Percentiles rank a stretch among this genome's conserved stretches.
phyloP scores from a whole-genome alignment of 2,797 vertebrate genomes.

The Antrozous pallidus region DNA sequence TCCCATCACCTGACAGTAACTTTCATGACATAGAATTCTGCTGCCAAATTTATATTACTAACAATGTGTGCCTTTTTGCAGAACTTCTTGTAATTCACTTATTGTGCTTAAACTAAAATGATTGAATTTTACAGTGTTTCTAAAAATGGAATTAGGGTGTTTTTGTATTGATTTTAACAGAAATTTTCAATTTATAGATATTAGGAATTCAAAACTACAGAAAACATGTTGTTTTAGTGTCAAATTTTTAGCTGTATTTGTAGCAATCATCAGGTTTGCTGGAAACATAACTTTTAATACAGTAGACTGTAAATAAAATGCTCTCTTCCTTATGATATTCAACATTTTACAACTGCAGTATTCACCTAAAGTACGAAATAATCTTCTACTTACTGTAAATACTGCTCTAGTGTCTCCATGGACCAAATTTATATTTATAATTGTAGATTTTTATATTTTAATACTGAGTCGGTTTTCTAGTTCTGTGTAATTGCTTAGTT shows the following conservation, averaged over 20 bases:
- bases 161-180: constrained; percentile 83
- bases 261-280: constrained; percentile 85
- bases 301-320: constrained; percentile 89
- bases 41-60: constrained; percentile 82
- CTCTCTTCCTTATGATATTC: constrained; percentile 78
- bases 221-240: constrained; percentile 82
- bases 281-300: constrained; percentile 85
- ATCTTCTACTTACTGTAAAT: constrained; percentile 94
- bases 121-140: constrained; percentile 84
- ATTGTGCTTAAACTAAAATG: constrained; percentile 82
- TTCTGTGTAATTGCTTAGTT: constrained; percentile 88
- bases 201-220: constrained; percentile 75
- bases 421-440: constrained; percentile 99
- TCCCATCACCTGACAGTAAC: constrained; percentile 52
- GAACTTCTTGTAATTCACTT: constrained; percentile 82
- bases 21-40: constrained; percentile 74
- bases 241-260: constrained; percentile 87
- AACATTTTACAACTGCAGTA: constrained; percentile 83
- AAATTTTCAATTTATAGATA: constrained; percentile 87
- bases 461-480: constrained; percentile 93
- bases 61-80: constrained; percentile 87
- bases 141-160: constrained; percentile 82
- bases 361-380: constrained; percentile 82
- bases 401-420: constrained; percentile 92
- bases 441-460: constrained; percentile 99